Conservation (phyloP, 2,888 invertebrate species). For the Macrophya annulata region DNA sequence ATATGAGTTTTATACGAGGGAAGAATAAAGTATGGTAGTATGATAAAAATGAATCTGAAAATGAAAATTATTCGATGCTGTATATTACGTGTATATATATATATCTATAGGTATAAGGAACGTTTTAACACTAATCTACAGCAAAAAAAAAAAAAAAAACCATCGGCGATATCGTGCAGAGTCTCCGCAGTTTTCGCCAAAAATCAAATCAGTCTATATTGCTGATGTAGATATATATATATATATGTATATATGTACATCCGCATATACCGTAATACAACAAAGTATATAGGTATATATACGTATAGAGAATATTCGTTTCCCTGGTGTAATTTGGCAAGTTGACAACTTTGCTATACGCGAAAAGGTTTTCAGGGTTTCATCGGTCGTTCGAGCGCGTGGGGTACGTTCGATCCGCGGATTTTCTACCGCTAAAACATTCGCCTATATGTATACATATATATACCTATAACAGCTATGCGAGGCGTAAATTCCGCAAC, state of each 20-base stretch:
- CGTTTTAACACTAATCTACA: neutral
- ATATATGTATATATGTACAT: neutral
- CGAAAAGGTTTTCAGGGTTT: constrained; percentile 26
- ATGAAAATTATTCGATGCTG: neutral
- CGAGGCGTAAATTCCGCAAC: neutral
- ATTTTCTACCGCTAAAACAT: constrained; percentile 14
- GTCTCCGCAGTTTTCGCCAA: neutral
- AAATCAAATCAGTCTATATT: neutral
- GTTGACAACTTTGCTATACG: constrained; percentile 24
- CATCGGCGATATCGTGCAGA: neutral
- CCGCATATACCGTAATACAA: neutral
- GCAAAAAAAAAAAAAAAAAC: no score
- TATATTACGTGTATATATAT: neutral
- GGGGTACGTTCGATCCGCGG: constrained; percentile 14
- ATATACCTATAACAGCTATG: no score
- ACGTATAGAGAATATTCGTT: neutral
- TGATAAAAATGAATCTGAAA: neutral
- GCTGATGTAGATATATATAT: neutral
- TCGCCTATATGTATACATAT: neutral
- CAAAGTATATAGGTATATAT: neutral
- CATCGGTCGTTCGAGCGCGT: neutral
- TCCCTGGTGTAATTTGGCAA: constrained; percentile 25
- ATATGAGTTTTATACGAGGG: constrained; percentile 38
- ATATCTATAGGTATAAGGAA: neutral
- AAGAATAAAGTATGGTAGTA: constrained; percentile 18